phyloP scores from a whole-genome alignment of 2,113 vertebrate species.

The Gadus chalcogrammus region DNA sequence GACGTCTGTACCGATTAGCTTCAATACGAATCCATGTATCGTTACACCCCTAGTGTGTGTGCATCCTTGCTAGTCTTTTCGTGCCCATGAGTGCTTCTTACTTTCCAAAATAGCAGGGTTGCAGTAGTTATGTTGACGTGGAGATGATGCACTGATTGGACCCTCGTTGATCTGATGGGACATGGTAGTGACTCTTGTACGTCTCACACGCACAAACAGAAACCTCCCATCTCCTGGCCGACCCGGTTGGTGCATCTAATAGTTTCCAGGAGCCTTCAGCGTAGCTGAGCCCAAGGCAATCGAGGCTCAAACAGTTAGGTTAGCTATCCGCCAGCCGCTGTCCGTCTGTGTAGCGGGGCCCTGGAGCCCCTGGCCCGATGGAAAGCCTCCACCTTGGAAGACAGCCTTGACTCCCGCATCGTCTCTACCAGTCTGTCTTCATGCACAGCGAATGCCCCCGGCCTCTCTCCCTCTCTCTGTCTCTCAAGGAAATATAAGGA shows the following conservation, averaged over 20 bases:
- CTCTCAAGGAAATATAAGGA: too few species aligned
- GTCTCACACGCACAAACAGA: background rate
- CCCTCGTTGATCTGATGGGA: conserved; percentile 31
- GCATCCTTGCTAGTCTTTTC: too few species aligned
- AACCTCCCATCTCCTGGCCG: conserved; percentile 10
- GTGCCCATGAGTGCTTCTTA: background rate
- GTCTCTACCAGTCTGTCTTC: conserved; percentile 24
- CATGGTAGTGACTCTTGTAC: conserved; percentile 11
- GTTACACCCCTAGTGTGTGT: too few species aligned
- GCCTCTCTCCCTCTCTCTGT: background rate
- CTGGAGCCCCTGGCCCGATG: conserved; percentile 20
- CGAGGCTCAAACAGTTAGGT: conserved; percentile 41
- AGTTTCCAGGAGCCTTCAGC: conserved; percentile 57
- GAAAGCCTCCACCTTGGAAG: conserved; percentile 18
- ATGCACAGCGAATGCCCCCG: conserved; percentile 16
- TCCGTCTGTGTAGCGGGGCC: background rate
- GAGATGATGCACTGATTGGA: conserved; percentile 1
- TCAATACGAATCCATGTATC: too few species aligned
- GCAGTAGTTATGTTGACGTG: conserved; percentile 5
- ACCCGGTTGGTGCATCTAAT: conserved; percentile 37
- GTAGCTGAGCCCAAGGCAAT: conserved; percentile 55
- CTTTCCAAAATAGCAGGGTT: background rate
- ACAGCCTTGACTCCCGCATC: conserved; percentile 9
- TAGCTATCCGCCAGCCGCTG: conserved; percentile 28
- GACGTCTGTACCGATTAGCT: too few species aligned